Evolutionary conservation across 2,797 vertebrate genomes (phyloP), one percentile per base, ranked within the genome.

Genomic region (Distichodus sexfasciatus): DNA sequence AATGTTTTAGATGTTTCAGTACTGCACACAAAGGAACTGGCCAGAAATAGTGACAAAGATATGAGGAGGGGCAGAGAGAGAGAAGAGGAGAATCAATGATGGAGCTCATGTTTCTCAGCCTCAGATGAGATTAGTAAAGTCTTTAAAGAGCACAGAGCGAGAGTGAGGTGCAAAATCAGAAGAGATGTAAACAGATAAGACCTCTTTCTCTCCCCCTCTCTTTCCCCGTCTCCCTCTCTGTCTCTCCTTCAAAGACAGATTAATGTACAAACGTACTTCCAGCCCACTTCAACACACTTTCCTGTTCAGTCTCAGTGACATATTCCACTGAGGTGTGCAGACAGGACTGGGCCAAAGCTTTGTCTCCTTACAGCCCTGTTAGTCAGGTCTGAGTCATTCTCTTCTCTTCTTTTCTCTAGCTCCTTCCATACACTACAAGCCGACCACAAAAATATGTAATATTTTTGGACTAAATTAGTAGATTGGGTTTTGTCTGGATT

Each of bases 11-110:
- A n/a, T 33, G 4, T 33, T 33, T 33, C 4, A 4, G 4, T 33
- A 4, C 31, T 33, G 31, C 9, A 9, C 31, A 33, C 31, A 4
- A 33, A 43, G 4, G n/a, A n/a, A n/a, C n/a, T n/a, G n/a, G n/a
- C n/a, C n/a, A 17, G 4, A 10, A 12, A 38, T 2, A 38, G 36
- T 10, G 36, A 43, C 19, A 31, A 47, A 72, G 70, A 75, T 69
- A 78, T 72, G 51, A n/a, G 60, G 35, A 19, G 21, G 44, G 48
- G 55, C 41, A 36, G 58, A 51, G 47, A 43, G 46, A 47, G 48
- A 61, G 43, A 51, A 76, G 66, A 75, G 71, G 80, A 78, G 75
- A 85, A 91, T 90, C 90, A 84, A 90, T 91, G 87, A 83, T 62
- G 26, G 54, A 75, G 85, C 84, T 92, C 89, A 74, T 62, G 84